These are phyloP conservation scores for Momotus momota DNA, from an alignment of 2,797 vertebrate genomes.

Conservation along the genomic window DNA sequence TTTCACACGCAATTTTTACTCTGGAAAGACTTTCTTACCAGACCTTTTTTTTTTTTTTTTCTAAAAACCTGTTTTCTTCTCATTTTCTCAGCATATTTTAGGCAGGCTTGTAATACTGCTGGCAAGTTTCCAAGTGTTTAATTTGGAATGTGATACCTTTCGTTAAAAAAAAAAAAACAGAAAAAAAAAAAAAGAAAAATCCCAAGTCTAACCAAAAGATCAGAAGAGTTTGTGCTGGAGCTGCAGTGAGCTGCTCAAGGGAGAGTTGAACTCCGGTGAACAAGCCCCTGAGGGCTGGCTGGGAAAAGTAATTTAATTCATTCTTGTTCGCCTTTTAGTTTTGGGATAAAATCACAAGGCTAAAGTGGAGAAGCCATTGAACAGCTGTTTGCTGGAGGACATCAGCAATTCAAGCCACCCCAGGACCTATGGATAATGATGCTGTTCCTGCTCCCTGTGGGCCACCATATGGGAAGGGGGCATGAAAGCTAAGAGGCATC, in stretches of 20 bases:
- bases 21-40: background rate
- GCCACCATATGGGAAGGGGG: background rate
- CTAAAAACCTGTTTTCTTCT: background rate
- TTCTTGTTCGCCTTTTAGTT: background rate
- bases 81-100: slow-evolving; percentile 29
- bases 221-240: background rate
- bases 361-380: background rate
- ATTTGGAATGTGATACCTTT: slow-evolving; percentile 54
- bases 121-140: slow-evolving; percentile 55
- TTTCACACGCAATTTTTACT: background rate
- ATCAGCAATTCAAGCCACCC: background rate
- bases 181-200: background rate
- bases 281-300: background rate
- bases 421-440: background rate
- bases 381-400: background rate
- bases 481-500: background rate
- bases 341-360: background rate
- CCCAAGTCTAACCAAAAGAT: background rate
- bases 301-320: background rate
- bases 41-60: background rate
- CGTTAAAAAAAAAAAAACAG: background rate
- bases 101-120: slow-evolving; percentile 24
- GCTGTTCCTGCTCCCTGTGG: background rate
- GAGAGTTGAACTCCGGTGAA: background rate
- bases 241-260: background rate